Percentiles rank a stretch among this genome's conserved stretches.
These are phyloP conservation scores for Xenops minutus DNA, from an alignment of 2,797 vertebrate genomes.

Conservation along the genomic window DNA sequence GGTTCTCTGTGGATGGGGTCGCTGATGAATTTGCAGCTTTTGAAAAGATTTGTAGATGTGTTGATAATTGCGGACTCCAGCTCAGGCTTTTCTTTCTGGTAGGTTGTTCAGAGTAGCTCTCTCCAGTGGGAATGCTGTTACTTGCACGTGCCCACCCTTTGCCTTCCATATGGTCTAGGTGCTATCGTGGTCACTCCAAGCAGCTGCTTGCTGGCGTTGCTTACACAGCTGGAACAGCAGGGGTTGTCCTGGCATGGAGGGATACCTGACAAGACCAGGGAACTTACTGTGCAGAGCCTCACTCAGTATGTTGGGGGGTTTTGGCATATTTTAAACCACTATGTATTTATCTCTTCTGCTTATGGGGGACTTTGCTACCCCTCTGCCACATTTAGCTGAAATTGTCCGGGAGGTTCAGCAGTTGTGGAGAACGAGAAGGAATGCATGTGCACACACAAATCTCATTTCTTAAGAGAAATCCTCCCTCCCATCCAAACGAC, in stretches of 20 bases:
- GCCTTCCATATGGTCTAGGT: not conserved
- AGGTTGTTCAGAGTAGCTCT: not conserved
- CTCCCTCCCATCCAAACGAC: not conserved
- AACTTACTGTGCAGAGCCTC: not conserved
- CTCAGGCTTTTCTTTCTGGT: not conserved
- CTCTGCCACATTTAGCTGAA: not conserved
- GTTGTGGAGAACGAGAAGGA: not conserved
- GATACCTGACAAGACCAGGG: not conserved
- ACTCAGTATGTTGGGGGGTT: not conserved
- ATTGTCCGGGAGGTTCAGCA: not conserved
- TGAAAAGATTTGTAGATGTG: not conserved
- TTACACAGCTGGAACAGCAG: not conserved
- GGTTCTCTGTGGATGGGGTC: not conserved
- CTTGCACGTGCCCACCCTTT: not conserved
- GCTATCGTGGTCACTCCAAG: not conserved
- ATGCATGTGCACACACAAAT: no score
- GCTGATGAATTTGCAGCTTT: not conserved
- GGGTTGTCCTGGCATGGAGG: not conserved
- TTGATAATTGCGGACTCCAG: not conserved
- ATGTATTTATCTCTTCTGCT: not conserved
- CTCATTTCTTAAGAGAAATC: not conserved
- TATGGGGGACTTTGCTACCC: not conserved
- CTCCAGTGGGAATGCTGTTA: not conserved
- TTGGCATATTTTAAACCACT: not conserved
- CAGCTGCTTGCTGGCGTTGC: not conserved